Evolutionary conservation across 1,140 invertebrate genomes (phyloP).

Genomic region (Elysia chlorotica): DNA sequence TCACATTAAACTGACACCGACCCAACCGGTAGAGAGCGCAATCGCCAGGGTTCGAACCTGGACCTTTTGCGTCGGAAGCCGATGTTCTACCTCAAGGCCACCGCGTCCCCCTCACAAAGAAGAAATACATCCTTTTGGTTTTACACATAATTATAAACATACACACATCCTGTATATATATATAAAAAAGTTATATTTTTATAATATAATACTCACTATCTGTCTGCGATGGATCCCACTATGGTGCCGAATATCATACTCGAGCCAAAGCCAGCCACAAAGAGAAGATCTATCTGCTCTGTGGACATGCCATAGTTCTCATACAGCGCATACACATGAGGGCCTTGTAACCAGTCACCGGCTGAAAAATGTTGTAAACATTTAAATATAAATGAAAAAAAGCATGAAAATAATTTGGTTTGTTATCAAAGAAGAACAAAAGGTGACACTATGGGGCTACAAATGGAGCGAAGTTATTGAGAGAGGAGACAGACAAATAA

Average conservation of each 20-base stretch:
- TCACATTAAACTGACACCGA: too few species aligned
- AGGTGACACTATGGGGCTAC: neutral
- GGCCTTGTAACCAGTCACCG: slow-evolving; percentile 77
- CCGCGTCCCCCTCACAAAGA: too few species aligned
- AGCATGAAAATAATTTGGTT: neutral
- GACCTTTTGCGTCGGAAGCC: too few species aligned
- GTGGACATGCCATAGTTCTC: slow-evolving; percentile 71
- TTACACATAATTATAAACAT: too few species aligned
- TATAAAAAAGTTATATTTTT: too few species aligned
- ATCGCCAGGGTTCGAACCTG: too few species aligned
- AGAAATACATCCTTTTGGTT: too few species aligned
- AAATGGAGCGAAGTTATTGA: neutral
- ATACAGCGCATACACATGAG: slow-evolving; percentile 76
- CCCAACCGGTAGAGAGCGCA: too few species aligned
- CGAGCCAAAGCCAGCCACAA: slow-evolving; percentile 74
- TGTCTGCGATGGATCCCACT: slow-evolving; percentile 72
- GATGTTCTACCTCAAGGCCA: too few species aligned
- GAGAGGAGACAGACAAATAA: neutral
- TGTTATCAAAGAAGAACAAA: neutral
- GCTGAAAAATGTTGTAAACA: slow-evolving; percentile 62
- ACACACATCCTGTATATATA: too few species aligned
- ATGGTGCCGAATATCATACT: slow-evolving; percentile 73
- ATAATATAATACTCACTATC: slow-evolving; percentile 64
- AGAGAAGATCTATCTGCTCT: slow-evolving; percentile 70
- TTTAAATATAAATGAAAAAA: neutral